Conservation (phyloP, 2,113 vertebrate species). For the Misgurnus mizolepis region DNA sequence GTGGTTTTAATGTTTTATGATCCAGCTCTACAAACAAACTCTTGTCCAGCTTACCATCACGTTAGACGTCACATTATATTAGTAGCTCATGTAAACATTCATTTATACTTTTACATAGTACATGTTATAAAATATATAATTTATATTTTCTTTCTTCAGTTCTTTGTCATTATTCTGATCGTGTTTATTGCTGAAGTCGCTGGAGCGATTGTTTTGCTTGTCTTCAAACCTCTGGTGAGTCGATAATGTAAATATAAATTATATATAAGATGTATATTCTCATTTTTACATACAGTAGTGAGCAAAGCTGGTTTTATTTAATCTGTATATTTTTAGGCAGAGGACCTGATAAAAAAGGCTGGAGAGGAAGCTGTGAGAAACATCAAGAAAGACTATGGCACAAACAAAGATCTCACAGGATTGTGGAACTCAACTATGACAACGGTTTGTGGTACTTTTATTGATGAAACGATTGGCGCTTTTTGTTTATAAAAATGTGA, state of each 20-base stretch:
- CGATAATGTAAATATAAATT: neutral
- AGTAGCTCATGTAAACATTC: no score
- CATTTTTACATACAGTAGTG: neutral
- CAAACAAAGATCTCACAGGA: conserved; percentile 63
- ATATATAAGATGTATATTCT: conserved; percentile 26
- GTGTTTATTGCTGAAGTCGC: conserved; percentile 80
- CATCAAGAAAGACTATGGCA: conserved; percentile 70
- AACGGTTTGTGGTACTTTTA: conserved; percentile 58
- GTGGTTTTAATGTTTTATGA: no score
- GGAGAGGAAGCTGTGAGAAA: conserved; percentile 56
- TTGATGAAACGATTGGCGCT: neutral
- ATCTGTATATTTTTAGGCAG: conserved; percentile 62
- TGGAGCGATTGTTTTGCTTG: conserved; percentile 77
- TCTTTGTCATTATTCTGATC: conserved; percentile 77
- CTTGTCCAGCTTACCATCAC: no score
- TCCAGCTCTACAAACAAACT: no score
- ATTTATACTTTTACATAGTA: no score
- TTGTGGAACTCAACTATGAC: conserved; percentile 77
- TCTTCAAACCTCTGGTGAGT: conserved; percentile 78
- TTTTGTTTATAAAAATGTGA: no score
- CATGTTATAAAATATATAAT: neutral
- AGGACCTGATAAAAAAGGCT: conserved; percentile 64
- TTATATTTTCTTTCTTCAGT: conserved; percentile 62
- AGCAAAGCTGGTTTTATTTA: no score
- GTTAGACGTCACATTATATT: no score